Evolutionary conservation across 2,113 vertebrate species (phyloP), one percentile per base, ranked within the genome.

Genomic region (Sisor rabdophorus): DNA sequence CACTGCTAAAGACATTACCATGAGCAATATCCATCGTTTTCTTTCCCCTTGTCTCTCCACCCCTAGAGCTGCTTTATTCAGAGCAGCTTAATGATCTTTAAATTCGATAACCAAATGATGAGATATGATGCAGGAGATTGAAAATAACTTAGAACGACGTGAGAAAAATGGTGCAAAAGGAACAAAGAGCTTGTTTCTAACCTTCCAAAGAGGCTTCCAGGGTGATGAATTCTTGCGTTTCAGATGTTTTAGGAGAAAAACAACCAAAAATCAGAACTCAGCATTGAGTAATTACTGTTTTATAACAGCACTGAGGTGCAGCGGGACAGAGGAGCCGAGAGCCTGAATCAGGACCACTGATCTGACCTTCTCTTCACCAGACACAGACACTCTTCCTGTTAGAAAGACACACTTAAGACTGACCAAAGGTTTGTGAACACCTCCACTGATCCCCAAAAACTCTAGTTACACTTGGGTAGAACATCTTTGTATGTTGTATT

Each of bases 41-140:
- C 11, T n/a, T 0, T 1, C 22, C 9, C 22, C 36, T 47, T 17
- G 3, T n/a, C 4, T 5, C 44, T 13, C 9, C 1, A 2, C n/a
- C 22, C 60, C 22, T 20, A 28, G 20, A 52, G 72, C 7, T 52
- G 24, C 76, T 78, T 75, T 67, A 75, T 78, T 75, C 71, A 12
- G 44, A 11, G 20, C 26, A 53, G 52, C 56, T 55, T 28, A 47
- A 65, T 44, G 20, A 63, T 78, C 64, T 75, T 61, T 28, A 60
- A 69, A 74, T 81, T 63, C 63, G 58, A 63, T 70, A 77, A 73
- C 48, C 19, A 20, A 9, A 36, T 32, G 70, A 71, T 78, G 48
- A 78, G 74, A 17, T 64, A 71, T 75, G 36, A 68, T 50, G 56
- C 16, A 63, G 32, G 65, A n/a, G 13, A 53, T 64, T 32, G 12